These are phyloP conservation scores for Tetragonula carbonaria DNA, from an alignment of 2,888 invertebrate genomes.

Conservation along the genomic window DNA sequence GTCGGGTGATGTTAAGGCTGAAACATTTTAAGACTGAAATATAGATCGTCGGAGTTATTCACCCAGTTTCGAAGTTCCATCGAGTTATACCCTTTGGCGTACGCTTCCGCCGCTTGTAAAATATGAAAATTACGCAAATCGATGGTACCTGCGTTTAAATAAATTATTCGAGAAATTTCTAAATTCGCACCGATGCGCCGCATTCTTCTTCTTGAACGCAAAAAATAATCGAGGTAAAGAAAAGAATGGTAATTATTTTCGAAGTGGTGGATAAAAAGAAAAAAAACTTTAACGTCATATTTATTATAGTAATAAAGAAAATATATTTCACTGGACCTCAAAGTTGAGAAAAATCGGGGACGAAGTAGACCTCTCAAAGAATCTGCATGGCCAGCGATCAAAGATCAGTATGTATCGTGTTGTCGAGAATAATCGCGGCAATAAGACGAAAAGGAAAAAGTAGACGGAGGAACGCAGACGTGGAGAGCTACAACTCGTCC, in stretches of 20 bases:
- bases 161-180: not conserved
- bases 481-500: conserved; percentile 29
- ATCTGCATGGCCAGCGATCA: conserved; percentile 7
- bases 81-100: conserved; percentile 1
- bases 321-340: not conserved
- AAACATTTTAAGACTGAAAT: conserved; percentile 11
- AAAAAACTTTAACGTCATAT: not conserved
- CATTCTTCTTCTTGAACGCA: not conserved
- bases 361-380: not conserved
- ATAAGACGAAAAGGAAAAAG: conserved; percentile 26
- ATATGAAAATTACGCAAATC: not conserved
- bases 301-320: not conserved
- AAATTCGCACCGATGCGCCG: not conserved
- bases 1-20: not conserved
- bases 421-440: conserved; percentile 25
- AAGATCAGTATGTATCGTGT: not conserved
- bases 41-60: conserved; percentile 26
- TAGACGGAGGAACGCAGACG: conserved; percentile 22
- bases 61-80: conserved; percentile 26
- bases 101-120: not conserved
- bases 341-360: not conserved
- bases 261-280: not conserved
- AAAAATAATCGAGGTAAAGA: not conserved
- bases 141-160: not conserved
- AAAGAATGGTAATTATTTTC: not conserved